These are phyloP conservation scores for Copsychus sechellarum DNA, from an alignment of 2,113 vertebrate species.

Conservation along the genomic window DNA sequence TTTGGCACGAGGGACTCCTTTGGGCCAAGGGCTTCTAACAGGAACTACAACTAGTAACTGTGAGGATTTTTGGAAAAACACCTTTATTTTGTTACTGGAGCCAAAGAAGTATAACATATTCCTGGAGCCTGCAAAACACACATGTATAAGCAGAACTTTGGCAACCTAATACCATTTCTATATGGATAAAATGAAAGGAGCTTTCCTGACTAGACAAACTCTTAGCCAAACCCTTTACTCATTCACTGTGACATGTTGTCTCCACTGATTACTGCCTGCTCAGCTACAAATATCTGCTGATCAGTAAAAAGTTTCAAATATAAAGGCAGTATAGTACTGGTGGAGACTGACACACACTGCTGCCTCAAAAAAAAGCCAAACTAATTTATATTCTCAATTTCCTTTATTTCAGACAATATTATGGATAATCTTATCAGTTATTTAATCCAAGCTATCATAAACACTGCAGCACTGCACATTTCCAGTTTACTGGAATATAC, in stretches of 20 bases:
- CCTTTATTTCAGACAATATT: not conserved
- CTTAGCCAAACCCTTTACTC: not conserved
- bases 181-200: not conserved
- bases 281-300: not conserved
- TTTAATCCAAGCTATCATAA: not conserved
- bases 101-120: not conserved
- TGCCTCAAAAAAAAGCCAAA: not conserved
- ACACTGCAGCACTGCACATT: not conserved
- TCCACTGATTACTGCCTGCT: not conserved
- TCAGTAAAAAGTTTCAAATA: not conserved
- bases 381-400: not conserved
- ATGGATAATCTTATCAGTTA: not conserved
- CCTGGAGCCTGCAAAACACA: rapidly evolving
- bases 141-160: not conserved
- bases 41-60: not conserved
- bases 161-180: not conserved
- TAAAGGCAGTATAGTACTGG: not conserved
- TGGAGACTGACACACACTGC: not conserved
- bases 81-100: not conserved
- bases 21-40: not conserved
- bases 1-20: not conserved
- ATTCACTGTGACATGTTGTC: not conserved
- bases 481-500: not conserved
- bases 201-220: not conserved
- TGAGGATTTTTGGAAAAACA: not conserved